phyloP scores from a whole-genome alignment of 2,797 vertebrate genomes.

The Sebastes kiyomatsui region DNA sequence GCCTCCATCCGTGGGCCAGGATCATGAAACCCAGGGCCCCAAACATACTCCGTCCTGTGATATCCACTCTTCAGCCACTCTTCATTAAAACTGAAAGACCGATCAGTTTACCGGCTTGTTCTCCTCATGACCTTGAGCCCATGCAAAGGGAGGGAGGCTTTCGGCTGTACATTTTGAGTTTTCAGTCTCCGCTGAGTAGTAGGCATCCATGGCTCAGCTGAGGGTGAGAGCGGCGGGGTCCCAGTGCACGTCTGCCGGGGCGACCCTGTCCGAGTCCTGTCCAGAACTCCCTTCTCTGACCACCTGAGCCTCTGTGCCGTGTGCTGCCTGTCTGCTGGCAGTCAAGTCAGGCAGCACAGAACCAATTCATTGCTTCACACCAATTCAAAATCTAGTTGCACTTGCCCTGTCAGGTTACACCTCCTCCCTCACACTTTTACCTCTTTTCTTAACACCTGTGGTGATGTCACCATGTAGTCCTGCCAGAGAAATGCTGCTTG shows the following conservation, averaged over 20 bases:
- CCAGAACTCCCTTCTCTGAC: conserved; percentile 29
- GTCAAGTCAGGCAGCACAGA: conserved; percentile 44
- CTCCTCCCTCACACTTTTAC: conserved; percentile 39
- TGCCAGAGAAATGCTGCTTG: not conserved
- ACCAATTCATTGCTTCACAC: conserved; percentile 66
- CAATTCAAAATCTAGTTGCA: conserved; percentile 58
- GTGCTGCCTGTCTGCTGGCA: conserved; percentile 21
- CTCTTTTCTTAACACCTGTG: conserved; percentile 33
- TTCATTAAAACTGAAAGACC: conserved; percentile 2
- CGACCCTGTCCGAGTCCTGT: conserved; percentile 23
- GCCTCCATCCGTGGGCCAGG: not conserved
- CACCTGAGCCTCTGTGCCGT: conserved; percentile 65
- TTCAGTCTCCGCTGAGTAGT: not conserved
- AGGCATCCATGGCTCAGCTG: conserved; percentile 13
- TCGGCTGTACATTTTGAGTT: not conserved
- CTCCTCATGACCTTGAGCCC: conserved; percentile 49
- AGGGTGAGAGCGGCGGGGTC: conserved; percentile 6
- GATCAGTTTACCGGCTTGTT: conserved; percentile 4
- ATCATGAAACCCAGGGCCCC: not conserved
- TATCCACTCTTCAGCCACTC: not conserved
- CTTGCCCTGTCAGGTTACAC: conserved; percentile 49
- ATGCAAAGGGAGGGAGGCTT: not conserved
- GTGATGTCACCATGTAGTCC: conserved; percentile 24
- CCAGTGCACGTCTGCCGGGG: conserved; percentile 8
- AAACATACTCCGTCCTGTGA: not conserved